Conservation (phyloP, 2,797 vertebrate genomes). For the Spinibarbus caldwelli region DNA sequence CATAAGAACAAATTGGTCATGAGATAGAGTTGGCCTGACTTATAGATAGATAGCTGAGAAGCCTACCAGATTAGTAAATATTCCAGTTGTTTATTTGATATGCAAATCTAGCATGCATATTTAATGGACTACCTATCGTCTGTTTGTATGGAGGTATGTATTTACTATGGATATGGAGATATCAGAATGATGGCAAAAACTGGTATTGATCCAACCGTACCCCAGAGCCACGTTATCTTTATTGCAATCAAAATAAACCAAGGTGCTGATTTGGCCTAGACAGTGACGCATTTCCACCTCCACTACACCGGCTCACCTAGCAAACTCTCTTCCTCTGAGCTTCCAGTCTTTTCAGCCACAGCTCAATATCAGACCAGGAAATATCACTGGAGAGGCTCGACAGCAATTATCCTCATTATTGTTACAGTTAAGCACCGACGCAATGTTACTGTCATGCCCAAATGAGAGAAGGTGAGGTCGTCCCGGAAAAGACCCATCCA, state of each 20-base stretch:
- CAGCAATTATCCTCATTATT: slow-evolving; percentile 59
- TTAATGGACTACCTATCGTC: background rate
- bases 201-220: background rate
- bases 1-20: no score
- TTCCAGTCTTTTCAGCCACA: slow-evolving; percentile 18
- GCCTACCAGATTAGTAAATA: background rate
- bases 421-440: slow-evolving; percentile 67
- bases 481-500: slow-evolving; percentile 69
- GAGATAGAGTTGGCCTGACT: no score
- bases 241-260: slow-evolving; percentile 45
- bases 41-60: no score
- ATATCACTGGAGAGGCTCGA: slow-evolving; percentile 69
- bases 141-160: background rate
- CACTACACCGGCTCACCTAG: background rate
- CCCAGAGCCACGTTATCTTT: slow-evolving; percentile 27
- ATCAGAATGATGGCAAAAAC: background rate
- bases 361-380: slow-evolving; percentile 72
- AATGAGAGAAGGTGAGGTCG: slow-evolving; percentile 63
- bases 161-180: background rate
- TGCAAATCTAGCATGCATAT: background rate
- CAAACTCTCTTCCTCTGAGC: slow-evolving; percentile 22
- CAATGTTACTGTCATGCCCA: slow-evolving; percentile 70
- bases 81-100: background rate
- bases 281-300: slow-evolving; percentile 52
- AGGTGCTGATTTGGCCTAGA: slow-evolving; percentile 10